Base-by-base conservation (phyloP, 2,797 vertebrate species). In the Galago senegalensis region DNA sequence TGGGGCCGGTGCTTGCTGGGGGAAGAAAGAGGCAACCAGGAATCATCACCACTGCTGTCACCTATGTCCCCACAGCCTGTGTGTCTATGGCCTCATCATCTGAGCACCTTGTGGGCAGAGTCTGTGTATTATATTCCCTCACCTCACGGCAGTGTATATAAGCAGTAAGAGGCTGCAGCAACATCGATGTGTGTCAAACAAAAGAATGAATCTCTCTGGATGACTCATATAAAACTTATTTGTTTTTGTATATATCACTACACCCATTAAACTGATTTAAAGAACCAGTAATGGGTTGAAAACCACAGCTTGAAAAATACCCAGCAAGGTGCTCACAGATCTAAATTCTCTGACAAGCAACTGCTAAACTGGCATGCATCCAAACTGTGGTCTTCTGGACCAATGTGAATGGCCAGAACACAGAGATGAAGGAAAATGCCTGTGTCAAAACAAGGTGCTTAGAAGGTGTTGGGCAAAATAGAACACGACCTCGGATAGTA, bases 271-370 rank as follows among this genome's bases (percentile, higher is more conserved):
- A 89, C 83, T n/a, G 7, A 75, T 21, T 67, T 72, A 86, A 93
- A 81, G 65, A 53, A 27, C 80, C 29, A 53, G 23, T 20, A 43
- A 80, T n/a, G 67, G 2, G 82, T 6, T 73, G 82, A 70, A 93
- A 82, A 75, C 34, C 73, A 92, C 82, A 95, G 86, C 31, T 14
- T 25, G 46, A 37, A 96, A 93, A 88, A 88, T 79, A 94, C 27
- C 0, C 12, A 81, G 40, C 63, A 58, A 61, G 27, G 46, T 69
- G 73, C 65, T 60, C 1, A 1, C 23, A 83, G 65, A 27, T 61
- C 46, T 96, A 37, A 85, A 81, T 80, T 43, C 49, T 70, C 17
- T 37, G 58, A 93, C 63, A 53, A 87, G 20, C 49, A 91, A 83
- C 11, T 75, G 29, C 69, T 46, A 81, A 82, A 82, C 46, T 5